Conservation (phyloP, 2,113 vertebrate genomes). For the Zosterops hypoxanthus region DNA sequence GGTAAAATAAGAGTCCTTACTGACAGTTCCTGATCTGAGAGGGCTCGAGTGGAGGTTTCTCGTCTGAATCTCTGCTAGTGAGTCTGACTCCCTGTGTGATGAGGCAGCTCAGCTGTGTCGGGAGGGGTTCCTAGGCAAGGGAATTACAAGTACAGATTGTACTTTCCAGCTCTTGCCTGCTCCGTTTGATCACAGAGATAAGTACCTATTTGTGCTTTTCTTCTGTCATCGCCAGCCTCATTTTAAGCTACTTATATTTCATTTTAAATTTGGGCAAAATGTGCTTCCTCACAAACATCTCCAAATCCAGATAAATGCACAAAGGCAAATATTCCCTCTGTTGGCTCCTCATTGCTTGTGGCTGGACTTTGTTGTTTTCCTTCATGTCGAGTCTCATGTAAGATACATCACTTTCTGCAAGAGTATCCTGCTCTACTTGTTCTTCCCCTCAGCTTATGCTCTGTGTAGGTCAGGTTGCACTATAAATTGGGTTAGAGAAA, state of each 20-base stretch:
- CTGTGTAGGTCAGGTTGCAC: background rate
- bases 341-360: background rate
- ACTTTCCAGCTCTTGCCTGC: background rate
- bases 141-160: background rate
- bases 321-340: background rate
- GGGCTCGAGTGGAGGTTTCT: background rate
- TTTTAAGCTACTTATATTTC: background rate
- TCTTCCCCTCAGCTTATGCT: background rate
- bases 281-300: background rate
- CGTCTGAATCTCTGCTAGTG: fast-evolving
- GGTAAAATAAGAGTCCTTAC: background rate
- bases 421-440: background rate
- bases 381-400: background rate
- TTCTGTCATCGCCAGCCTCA: background rate
- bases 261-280: background rate
- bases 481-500: background rate
- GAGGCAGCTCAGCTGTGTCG: background rate
- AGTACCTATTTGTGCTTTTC: background rate
- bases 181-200: background rate
- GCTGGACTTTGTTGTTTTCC: background rate
- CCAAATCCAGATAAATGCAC: background rate
- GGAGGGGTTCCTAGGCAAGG: background rate
- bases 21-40: background rate
- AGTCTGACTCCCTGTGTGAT: background rate
- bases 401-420: background rate